A percentile compares a stretch with the other conserved stretches of the same genome.
phyloP scores from a whole-genome alignment of 2,113 vertebrate genomes.

The Elgaria multicarinata region DNA sequence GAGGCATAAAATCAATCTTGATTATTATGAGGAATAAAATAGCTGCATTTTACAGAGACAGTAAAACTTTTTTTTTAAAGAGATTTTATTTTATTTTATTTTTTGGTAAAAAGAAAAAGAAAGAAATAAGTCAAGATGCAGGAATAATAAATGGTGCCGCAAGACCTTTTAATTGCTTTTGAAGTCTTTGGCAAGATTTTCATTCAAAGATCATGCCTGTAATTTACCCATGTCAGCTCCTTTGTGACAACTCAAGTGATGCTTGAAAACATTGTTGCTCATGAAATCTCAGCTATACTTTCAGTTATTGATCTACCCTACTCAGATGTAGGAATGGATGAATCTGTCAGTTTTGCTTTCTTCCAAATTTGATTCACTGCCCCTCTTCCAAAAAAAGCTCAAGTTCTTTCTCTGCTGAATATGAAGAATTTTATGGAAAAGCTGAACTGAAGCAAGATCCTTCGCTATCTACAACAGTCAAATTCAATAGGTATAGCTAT shows the following conservation, averaged over 20 bases:
- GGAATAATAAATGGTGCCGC: conserved; percentile 59
- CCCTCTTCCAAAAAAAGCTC: too few relatives aligned
- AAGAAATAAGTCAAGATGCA: too few relatives aligned
- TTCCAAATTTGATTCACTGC: too few relatives aligned
- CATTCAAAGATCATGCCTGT: conserved; percentile 58
- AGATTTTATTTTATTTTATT: neutral
- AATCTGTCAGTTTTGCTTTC: too few relatives aligned
- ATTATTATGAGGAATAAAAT: conserved; percentile 71
- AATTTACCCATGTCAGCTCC: conserved; percentile 56
- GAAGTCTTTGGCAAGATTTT: conserved; percentile 48
- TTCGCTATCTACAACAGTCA: too few relatives aligned
- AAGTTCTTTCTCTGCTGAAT: too few relatives aligned
- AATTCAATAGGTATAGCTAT: too few relatives aligned
- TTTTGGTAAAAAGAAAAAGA: conserved; percentile 66
- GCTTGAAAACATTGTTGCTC: conserved; percentile 2
- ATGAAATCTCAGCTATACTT: neutral
- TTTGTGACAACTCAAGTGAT: conserved; percentile 30
- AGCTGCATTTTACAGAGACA: conserved; percentile 42
- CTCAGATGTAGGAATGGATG: too few relatives aligned
- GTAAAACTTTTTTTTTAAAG: conserved; percentile 50
- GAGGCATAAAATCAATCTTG: conserved; percentile 63
- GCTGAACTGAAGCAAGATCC: too few relatives aligned
- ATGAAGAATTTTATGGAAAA: too few relatives aligned
- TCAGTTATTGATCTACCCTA: neutral
- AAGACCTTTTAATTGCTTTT: conserved; percentile 53